Conservation (phyloP, 2,888 invertebrate species). For the Cataglyphis albicans region DNA sequence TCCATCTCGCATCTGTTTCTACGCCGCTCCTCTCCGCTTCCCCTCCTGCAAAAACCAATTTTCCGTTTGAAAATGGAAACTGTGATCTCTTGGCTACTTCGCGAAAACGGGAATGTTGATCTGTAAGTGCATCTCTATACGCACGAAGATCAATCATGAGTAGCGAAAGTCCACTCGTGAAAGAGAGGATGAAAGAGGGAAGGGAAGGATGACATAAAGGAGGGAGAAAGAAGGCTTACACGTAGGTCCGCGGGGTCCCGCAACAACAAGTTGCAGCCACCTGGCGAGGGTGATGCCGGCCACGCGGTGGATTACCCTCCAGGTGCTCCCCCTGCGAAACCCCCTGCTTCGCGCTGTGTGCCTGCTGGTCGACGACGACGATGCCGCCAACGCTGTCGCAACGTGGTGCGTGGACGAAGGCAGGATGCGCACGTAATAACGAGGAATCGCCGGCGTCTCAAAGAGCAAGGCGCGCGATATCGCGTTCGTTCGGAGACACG, state of each 20-base stretch:
- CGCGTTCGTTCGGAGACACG: constrained; percentile 70
- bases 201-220: constrained; percentile 39
- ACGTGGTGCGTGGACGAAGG: constrained; percentile 18
- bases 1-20: constrained; percentile 32
- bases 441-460: constrained; percentile 48
- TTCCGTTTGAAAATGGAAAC: constrained; percentile 12
- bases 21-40: not conserved
- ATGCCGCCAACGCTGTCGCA: constrained; percentile 32
- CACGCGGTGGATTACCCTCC: constrained; percentile 78
- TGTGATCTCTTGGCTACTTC: not conserved
- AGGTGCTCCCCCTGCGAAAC: constrained; percentile 76
- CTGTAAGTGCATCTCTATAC: not conserved
- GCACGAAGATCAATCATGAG: constrained; percentile 15
- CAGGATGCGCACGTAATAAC: not conserved
- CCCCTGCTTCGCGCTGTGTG: constrained; percentile 52
- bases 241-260: constrained; percentile 73
- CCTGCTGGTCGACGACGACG: constrained; percentile 62
- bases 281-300: constrained; percentile 80
- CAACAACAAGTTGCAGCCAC: constrained; percentile 84
- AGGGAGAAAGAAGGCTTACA: constrained; percentile 61
- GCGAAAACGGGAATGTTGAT: constrained; percentile 29
- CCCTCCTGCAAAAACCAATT: constrained; percentile 2
- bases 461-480: constrained; percentile 58
- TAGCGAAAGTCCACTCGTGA: constrained; percentile 12
- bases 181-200: constrained; percentile 25